Percentiles rank a stretch among this genome's conserved stretches.
Conservation (phyloP, 2,113 vertebrate genomes). For the Hydrochoerus hydrochaeris region DNA sequence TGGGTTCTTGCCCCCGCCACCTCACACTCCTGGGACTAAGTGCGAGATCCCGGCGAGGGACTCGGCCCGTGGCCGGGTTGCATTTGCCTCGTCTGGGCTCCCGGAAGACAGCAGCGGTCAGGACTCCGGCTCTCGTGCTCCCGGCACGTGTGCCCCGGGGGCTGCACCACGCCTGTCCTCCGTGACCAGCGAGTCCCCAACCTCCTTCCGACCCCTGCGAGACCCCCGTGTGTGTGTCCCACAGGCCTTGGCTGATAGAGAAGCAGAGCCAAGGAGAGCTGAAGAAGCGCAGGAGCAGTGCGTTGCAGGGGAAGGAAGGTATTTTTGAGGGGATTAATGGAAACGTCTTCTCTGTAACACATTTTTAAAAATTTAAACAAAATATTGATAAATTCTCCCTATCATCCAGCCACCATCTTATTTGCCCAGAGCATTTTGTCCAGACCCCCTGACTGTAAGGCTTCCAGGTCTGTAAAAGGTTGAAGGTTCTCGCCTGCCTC, state of each 20-base stretch:
- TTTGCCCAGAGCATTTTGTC: neutral
- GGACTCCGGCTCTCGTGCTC: neutral
- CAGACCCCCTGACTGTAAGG: neutral
- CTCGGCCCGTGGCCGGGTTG: neutral
- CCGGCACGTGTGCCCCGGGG: too few relatives aligned
- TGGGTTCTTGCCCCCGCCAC: rapidly evolving
- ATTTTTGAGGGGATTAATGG: neutral
- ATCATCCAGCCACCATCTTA: neutral
- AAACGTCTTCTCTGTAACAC: neutral
- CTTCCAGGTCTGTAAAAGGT: neutral
- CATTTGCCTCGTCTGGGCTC: neutral
- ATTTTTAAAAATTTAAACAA: neutral
- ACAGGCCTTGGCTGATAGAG: neutral
- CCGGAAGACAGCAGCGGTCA: neutral
- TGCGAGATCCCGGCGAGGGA: too few relatives aligned
- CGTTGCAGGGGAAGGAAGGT: neutral
- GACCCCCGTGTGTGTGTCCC: rapidly evolving
- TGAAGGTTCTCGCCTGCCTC: rapidly evolving
- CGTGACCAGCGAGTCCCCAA: rapidly evolving
- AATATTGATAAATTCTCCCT: neutral
- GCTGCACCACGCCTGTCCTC: too few relatives aligned
- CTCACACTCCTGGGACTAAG: neutral
- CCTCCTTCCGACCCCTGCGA: too few relatives aligned
- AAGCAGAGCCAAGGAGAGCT: neutral
- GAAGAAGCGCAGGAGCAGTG: neutral